Evolutionary conservation across 2,888 invertebrate species (phyloP).

Genomic region (Drosophila sordidula): DNA sequence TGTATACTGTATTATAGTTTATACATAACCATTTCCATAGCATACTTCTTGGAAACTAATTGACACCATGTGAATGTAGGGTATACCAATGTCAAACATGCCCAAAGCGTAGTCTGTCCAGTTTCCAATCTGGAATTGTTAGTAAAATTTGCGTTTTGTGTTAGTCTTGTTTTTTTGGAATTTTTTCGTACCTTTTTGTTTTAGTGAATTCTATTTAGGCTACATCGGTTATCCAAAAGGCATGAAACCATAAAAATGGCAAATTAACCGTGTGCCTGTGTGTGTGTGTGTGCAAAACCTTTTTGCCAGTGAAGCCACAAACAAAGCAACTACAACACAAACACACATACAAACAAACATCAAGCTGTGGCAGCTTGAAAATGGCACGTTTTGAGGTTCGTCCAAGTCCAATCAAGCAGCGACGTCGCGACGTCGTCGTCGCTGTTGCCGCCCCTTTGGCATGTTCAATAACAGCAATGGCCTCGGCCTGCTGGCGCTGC

Average conservation of each 20-base stretch:
- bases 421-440: slow-evolving; percentile 22
- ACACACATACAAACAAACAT: slow-evolving; percentile 29
- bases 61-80: not conserved
- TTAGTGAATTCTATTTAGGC: slow-evolving; percentile 34
- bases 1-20: not conserved
- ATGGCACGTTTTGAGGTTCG: slow-evolving; percentile 80
- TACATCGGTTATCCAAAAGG: slow-evolving; percentile 56
- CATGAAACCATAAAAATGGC: slow-evolving; percentile 83
- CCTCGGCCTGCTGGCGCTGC: slow-evolving; percentile 54
- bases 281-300: slow-evolving; percentile 50
- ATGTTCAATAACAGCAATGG: slow-evolving; percentile 39
- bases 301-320: slow-evolving; percentile 72
- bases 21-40: slow-evolving; percentile 1
- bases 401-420: slow-evolving; percentile 77
- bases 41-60: slow-evolving; percentile 9
- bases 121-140: slow-evolving; percentile 3
- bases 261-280: slow-evolving; percentile 74
- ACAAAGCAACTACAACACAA: slow-evolving; percentile 51
- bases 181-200: slow-evolving; percentile 17
- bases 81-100: not conserved
- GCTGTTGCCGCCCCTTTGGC: slow-evolving; percentile 39
- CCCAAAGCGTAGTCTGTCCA: not conserved
- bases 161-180: slow-evolving; percentile 25
- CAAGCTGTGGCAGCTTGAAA: slow-evolving; percentile 72
- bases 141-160: not conserved